Conservation (phyloP, 2,888 invertebrate species). For the Troides oblongomaculatus region DNA sequence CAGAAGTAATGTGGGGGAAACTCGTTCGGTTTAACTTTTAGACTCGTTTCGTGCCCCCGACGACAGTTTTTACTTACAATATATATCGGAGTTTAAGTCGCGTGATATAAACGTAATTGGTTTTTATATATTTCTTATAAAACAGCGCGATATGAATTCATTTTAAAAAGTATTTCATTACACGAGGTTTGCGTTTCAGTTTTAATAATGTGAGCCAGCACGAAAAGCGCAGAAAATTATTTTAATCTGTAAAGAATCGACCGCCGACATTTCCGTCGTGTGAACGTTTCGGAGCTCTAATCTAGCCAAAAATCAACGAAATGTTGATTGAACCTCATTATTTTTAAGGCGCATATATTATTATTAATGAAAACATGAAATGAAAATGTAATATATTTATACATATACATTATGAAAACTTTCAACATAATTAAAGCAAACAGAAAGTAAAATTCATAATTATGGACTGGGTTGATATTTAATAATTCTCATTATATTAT, state of each 20-base stretch:
- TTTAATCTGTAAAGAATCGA: not conserved
- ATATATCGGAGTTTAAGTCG: not conserved
- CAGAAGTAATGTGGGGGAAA: constrained; percentile 51
- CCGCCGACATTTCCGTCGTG: constrained; percentile 4
- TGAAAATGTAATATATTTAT: not conserved
- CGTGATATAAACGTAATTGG: not conserved
- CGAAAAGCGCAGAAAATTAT: constrained; percentile 8
- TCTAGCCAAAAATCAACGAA: not conserved
- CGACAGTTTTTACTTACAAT: constrained; percentile 36
- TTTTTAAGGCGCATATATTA: not conserved
- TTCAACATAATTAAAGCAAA: too few species aligned
- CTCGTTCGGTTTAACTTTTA: constrained; percentile 62
- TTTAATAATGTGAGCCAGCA: constrained; percentile 14
- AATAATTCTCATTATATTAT: too few species aligned
- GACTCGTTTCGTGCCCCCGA: constrained; percentile 42
- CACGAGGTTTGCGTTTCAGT: constrained; percentile 11
- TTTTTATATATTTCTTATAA: not conserved
- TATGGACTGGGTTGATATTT: too few species aligned
- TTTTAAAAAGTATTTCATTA: constrained; percentile 16
- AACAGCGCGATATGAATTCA: constrained; percentile 3
- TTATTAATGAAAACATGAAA: too few species aligned
- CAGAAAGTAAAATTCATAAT: too few species aligned
- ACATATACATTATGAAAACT: not conserved
- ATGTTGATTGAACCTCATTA: not conserved
- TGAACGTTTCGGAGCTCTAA: not conserved